Base-by-base conservation (phyloP, 2,888 invertebrate species). In the Ceraclea dissimilis region DNA sequence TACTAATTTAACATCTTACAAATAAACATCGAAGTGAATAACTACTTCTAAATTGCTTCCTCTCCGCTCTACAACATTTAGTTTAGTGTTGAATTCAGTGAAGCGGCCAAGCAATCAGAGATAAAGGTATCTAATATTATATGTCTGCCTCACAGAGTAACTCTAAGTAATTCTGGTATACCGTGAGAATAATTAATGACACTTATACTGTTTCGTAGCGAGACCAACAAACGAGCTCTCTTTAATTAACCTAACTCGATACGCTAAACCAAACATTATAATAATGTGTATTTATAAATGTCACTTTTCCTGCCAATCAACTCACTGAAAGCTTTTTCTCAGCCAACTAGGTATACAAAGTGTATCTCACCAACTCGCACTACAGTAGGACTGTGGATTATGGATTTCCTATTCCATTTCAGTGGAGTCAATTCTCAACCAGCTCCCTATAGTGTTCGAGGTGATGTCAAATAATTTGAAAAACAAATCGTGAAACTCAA, bases 201-300 rank as follows among this genome's bases (percentile, higher is more conserved):
- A 52, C 49, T 55, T 51, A 33, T 46, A 44, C 47, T 22, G 39
- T 13, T 33, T 52, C 20, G 53, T 44, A 48, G 54, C 58, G 58
- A 58, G 59, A 59, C 58, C 56, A 60, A 58, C 60, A 60, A 60
- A 60, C 60, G 56, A 60, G 57, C 57, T 58, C 60, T 60, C 55
- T 58, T 60, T 60, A 60, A 60, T 60, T 60, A 60, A 58, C 60
- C 57, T 53, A 56, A 58, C 60, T 54, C 52, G 52, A 48, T 39
- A 49, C 55, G 55, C 49, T 52, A 57, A 52, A 47, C 47, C 51
- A 51, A 50, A 39, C 39, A 13, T 16, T 16, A 39, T 39, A 39
- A 39, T 39, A 13, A 39, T 57, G 51, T 56, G 26, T 56, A 56
- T 56, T 56, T 56, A 49, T 52, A 52, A 56, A 56, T 31, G 49